Evolutionary conservation across 2,888 invertebrate genomes (phyloP), one percentile per base, ranked within the genome.

Genomic region (Stenotaenia linearis): DNA sequence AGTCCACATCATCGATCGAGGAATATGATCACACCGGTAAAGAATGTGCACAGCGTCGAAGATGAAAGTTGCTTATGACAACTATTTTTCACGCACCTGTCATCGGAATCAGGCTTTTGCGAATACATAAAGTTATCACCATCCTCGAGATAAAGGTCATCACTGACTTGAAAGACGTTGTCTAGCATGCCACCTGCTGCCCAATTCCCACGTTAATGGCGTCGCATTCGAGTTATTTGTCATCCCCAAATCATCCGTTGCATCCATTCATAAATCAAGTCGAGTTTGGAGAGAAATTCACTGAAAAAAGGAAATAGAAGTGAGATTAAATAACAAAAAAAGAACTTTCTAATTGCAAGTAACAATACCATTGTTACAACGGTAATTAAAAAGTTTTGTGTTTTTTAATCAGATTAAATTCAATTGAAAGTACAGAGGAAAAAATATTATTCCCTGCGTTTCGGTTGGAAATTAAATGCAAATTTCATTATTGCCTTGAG

Each of bases 141-240:
- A 7, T 69, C 12, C 25, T 25, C 15, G 25, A 12, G 69, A 69
- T 69, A 12, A 45, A 18, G 18, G 45, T 45, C 45, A 18, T 45
- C 45, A 45, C n/a, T 45, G 25, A n/a, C 25, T 25, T 69, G 69
- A 69, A 25, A 23, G 28, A 23, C 25, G 69, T 25, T 28, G 69
- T 69, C 69, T 69, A 69, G 25, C 69, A 69, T n/a, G 69, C 69
- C 69, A 69, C 69, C 69, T 69, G 69, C 69, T 69, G 69, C 25
- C 69, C 69, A 69, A 69, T 69, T 69, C 69, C 69, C 69, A 69
- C 69, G 10, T 69, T 12, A 69, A 69, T 28, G 12, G 69, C 69
- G 69, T 15, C 69, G 69, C 69, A 69, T 69, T 50, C 50, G 18
- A 50, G 50, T 50, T 50, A 50, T 50, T 69, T 69, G 69, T 69